These are phyloP conservation scores for Manis javanica DNA, from an alignment of 2,797 vertebrate genomes.

Conservation along the genomic window DNA sequence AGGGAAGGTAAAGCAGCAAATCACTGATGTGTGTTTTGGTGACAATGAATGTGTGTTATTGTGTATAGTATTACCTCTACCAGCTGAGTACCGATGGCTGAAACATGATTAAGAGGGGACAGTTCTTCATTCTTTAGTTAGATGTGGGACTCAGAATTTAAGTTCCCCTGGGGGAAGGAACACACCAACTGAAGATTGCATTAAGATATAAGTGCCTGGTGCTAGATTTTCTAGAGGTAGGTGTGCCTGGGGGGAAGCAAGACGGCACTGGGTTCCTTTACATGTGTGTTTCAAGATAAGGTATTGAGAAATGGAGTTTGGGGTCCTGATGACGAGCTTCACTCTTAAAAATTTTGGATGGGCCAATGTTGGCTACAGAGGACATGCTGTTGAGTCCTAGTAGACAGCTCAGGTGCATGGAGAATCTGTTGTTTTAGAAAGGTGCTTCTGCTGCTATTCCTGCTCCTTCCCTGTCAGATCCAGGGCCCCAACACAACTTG, in stretches of 20 bases:
- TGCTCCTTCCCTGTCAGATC: neutral
- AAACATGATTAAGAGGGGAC: neutral
- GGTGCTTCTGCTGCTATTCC: neutral
- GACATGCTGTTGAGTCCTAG: neutral
- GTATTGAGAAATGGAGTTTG: neutral
- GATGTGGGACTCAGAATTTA: neutral
- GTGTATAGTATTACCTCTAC: neutral
- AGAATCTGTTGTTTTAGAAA: neutral
- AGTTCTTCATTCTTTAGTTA: neutral
- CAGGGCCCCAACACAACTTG: neutral
- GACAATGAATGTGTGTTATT: neutral
- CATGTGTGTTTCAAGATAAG: neutral
- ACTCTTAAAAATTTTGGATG: neutral
- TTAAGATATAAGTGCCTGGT: neutral
- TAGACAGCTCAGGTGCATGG: neutral
- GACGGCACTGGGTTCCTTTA: neutral
- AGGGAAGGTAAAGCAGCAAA: neutral
- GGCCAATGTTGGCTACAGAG: neutral
- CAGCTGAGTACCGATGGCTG: neutral
- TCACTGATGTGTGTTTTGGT: neutral
- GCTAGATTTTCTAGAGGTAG: neutral
- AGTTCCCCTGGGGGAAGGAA: neutral
- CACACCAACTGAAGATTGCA: neutral
- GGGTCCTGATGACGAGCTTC: neutral
- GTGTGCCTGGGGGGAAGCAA: neutral